Evolutionary conservation across 2,113 vertebrate genomes (phyloP), one percentile per base, ranked within the genome.

Genomic region (Ictalurus furcatus): DNA sequence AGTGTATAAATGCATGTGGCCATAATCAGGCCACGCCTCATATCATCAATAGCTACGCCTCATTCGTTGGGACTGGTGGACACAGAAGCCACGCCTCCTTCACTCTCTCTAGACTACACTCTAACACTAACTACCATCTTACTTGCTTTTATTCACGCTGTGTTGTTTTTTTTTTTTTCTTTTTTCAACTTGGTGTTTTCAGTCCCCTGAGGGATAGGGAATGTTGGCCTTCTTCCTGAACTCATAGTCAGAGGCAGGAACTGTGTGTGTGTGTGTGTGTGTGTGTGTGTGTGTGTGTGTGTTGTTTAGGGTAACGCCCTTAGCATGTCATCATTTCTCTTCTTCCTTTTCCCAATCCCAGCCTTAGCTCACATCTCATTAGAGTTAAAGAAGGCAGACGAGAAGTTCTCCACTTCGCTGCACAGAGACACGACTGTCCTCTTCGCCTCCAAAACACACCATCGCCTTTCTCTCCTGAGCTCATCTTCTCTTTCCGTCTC

Each of bases 141-240:
- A 17, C 37, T 65, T 83, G 21, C 34, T 84, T 58, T 37, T n/a
- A 28, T 19, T 40, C 56, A 37, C n/a, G 19, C 25, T 65, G 21
- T 8, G 40, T 34, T 34, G 34, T 34, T 34, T 0, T 34, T 34
- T 34, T 34, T 34, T 40, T 40, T 40, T 40, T 40, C 23, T 63
- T 65, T 40, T 17, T 71, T 54, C 14, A 6, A 19, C 21, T 63
- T 30, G 28, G 34, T 84, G 37, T 67, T 80, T 30, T 80, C 13
- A 56, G 78, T 56, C 78, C 6, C 78, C n/a, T 80, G 17, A 69
- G 84, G 16, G 17, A 65, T 23, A 5, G 7, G 40, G 86, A 87
- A 80, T 80, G 86, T 63, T 81, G 44, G 44, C 59, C 54, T n/a
- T 56, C 2, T 87, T 87, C 78, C 63, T 81, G 61, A 81, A 81